phyloP scores from a whole-genome alignment of 2,888 invertebrate species.

The Andricus curvator region DNA sequence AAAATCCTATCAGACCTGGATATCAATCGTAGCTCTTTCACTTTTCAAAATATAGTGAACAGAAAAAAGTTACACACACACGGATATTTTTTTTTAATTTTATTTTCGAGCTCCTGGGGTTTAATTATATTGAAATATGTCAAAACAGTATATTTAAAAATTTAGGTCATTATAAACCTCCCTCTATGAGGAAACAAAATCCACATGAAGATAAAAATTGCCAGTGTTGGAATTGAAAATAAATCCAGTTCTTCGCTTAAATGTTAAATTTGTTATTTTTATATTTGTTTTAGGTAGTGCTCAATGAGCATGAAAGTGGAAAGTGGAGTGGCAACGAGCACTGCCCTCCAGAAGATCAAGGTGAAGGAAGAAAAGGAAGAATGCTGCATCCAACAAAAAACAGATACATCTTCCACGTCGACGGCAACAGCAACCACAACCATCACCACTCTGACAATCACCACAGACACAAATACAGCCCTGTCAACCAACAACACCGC shows the following conservation, averaged over 20 bases:
- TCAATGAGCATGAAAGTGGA: constrained; percentile 73
- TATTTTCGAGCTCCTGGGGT: no score
- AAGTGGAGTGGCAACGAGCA: constrained; percentile 63
- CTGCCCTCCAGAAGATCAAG: constrained; percentile 72
- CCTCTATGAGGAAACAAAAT: no score
- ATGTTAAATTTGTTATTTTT: neutral
- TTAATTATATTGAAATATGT: no score
- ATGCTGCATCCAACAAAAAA: constrained; percentile 65
- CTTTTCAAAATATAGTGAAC: no score
- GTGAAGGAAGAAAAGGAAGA: constrained; percentile 75
- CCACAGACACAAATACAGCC: constrained; percentile 48
- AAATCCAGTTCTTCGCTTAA: neutral
- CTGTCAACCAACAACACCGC: constrained; percentile 48
- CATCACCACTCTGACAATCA: constrained; percentile 56
- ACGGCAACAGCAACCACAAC: constrained; percentile 56
- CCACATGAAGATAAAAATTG: no score
- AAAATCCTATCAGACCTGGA: no score
- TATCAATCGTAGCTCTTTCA: no score
- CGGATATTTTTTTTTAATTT: no score
- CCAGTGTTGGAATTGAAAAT: no score
- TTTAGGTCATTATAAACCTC: no score
- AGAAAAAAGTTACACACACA: no score
- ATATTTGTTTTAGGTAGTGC: neutral
- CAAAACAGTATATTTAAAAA: no score
- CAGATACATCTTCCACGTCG: constrained; percentile 48